Base-by-base conservation (phyloP, 2,888 invertebrate species). In the Fabriciana adippe region DNA sequence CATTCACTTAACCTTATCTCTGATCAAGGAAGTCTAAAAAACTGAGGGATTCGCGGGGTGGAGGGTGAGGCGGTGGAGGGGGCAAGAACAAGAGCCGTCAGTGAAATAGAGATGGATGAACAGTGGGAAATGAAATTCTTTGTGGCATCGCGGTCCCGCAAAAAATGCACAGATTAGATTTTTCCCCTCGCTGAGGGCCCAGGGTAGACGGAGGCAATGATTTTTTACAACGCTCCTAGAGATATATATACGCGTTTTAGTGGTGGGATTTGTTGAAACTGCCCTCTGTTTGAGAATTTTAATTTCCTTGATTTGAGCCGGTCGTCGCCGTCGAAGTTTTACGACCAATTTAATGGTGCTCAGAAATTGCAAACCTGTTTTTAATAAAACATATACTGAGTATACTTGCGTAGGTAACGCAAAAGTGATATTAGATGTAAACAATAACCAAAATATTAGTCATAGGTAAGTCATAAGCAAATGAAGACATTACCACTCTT, bases 91-190 rank as follows among this genome's bases (percentile, higher is more conserved):
- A 91, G 91, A 87, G 91, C 88, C 90, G 92, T 92, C 92, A 92
- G 87, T 92, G 92, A 90, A 92, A 92, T 92, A 92, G 92, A 93
- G 93, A 93, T 92, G 93, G 92, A 93, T 93, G 93, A 93, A 93
- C 92, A 93, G 92, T 92, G 91, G 93, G 93, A 93, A 93, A 93
- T 93, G 93, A 93, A 93, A 93, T 93, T 93, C 93, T 93, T 93
- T 92, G 93, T 93, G 93, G 93, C 90, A 90, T 92, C 91, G 92
- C 92, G 92, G 91, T 90, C 92, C 89, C 93, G 92, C 92, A 93
- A 93, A 93, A 93, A 93, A 93, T 93, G 92, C 92, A 90, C 91
- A 93, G 93, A 93, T 93, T 93, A 93, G 93, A 93, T 93, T 93
- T 84, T 93, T 91, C 92, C 91, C 91, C 88, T 90, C 88, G 85